Conservation (phyloP, 2,888 invertebrate species). For the Anodontia alba region DNA sequence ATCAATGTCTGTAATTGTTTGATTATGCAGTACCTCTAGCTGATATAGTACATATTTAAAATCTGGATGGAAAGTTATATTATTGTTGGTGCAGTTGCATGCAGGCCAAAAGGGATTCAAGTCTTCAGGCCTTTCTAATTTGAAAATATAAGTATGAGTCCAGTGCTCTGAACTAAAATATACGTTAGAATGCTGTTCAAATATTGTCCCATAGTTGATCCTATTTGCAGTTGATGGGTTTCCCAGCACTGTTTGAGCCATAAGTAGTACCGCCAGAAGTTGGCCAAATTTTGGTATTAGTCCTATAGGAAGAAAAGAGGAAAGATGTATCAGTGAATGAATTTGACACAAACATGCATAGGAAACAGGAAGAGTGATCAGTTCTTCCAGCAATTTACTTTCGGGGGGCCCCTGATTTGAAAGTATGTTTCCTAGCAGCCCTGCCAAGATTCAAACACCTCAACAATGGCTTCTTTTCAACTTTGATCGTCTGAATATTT, state of each 20-base stretch:
- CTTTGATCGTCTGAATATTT: too few relatives aligned
- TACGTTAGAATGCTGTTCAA: not conserved
- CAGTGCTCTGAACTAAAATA: not conserved
- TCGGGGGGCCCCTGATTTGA: too few relatives aligned
- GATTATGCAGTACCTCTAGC: not conserved
- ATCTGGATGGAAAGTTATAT: not conserved
- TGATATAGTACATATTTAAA: not conserved
- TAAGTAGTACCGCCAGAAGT: not conserved
- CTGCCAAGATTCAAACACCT: too few relatives aligned
- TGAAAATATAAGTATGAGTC: not conserved
- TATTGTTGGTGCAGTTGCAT: not conserved
- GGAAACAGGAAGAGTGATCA: too few relatives aligned
- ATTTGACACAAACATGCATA: too few relatives aligned
- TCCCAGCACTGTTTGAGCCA: not conserved
- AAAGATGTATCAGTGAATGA: not conserved
- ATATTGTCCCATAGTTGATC: constrained; percentile 6
- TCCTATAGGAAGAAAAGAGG: not conserved
- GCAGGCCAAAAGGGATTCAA: not conserved
- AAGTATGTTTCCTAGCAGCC: too few relatives aligned
- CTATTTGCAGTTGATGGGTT: not conserved
- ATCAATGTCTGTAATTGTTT: not conserved
- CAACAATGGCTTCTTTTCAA: too few relatives aligned
- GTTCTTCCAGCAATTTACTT: too few relatives aligned
- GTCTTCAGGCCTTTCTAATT: not conserved
- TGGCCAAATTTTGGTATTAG: too few relatives aligned